Percentiles rank a stretch among this genome's conserved stretches.
phyloP scores from a whole-genome alignment of 2,797 vertebrate genomes.

The Melopsittacus undulatus region DNA sequence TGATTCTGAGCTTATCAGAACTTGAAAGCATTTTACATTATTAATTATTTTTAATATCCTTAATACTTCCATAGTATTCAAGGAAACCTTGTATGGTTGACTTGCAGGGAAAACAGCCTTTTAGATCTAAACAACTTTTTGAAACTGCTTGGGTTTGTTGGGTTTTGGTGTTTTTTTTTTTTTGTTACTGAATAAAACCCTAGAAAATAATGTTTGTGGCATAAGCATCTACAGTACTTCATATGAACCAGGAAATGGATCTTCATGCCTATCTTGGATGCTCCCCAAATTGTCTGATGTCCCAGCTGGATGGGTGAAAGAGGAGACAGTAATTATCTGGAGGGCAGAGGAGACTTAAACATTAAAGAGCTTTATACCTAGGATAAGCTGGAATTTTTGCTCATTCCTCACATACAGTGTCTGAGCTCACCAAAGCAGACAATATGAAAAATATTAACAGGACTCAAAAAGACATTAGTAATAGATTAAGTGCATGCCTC shows the following conservation, averaged over 20 bases:
- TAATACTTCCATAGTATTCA: background rate
- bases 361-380: constrained; percentile 38
- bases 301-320: constrained; percentile 39
- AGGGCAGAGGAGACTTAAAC: constrained; percentile 41
- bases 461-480: constrained; percentile 34
- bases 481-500: constrained; percentile 44
- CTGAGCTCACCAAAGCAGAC: constrained; percentile 45
- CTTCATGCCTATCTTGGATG: constrained; percentile 43
- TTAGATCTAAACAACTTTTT: background rate
- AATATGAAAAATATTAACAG: constrained; percentile 65
- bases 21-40: background rate
- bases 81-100: background rate
- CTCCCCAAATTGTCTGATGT: constrained; percentile 53
- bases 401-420: constrained; percentile 19
- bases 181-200: background rate
- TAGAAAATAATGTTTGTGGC: background rate
- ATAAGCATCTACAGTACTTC: background rate
- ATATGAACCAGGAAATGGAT: constrained; percentile 35
- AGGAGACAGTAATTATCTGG: constrained; percentile 55
- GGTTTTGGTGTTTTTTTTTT: accelerated
- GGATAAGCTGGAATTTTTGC: constrained; percentile 53
- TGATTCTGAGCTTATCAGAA: background rate
- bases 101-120: background rate
- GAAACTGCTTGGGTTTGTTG: background rate
- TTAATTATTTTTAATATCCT: background rate